Evolutionary conservation across 2,888 invertebrate species (phyloP).

Genomic region (Capitulum mitella): DNA sequence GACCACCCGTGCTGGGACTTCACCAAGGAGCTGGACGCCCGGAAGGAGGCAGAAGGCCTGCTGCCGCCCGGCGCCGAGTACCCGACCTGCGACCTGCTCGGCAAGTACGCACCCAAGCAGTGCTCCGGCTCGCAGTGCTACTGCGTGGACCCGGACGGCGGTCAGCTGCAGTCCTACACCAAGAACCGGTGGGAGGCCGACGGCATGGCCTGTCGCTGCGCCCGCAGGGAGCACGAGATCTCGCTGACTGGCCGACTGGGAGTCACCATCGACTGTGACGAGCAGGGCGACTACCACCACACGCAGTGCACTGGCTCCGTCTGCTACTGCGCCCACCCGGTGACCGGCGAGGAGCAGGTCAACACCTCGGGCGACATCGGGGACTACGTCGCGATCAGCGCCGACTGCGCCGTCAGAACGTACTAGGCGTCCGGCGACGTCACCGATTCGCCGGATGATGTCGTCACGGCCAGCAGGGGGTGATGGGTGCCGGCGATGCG

Average conservation of each 20-base stretch:
- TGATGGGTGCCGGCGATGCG: too few species aligned
- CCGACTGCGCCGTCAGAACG: too few species aligned
- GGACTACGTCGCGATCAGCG: too few species aligned
- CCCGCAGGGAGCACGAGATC: not conserved
- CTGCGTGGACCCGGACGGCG: too few species aligned
- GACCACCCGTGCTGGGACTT: not conserved
- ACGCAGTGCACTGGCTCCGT: not conserved
- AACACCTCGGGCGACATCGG: too few species aligned
- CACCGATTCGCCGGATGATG: too few species aligned
- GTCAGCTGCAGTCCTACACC: too few species aligned
- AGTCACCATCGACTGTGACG: not conserved
- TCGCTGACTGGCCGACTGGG: not conserved
- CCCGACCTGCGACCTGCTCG: not conserved
- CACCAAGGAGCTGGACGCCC: not conserved
- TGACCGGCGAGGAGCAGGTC: not conserved
- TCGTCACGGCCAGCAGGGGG: too few species aligned
- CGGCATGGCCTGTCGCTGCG: not conserved
- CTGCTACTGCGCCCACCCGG: not conserved
- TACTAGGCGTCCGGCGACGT: too few species aligned
- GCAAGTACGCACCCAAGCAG: not conserved
- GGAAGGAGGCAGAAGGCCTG: not conserved
- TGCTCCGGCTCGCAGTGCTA: too few species aligned
- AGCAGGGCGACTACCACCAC: not conserved
- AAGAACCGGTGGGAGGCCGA: not conserved
- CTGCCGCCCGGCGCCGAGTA: not conserved